These are phyloP conservation scores for Disparrhopalites patrizii DNA, from an alignment of 2,888 invertebrate genomes.

Conservation along the genomic window DNA sequence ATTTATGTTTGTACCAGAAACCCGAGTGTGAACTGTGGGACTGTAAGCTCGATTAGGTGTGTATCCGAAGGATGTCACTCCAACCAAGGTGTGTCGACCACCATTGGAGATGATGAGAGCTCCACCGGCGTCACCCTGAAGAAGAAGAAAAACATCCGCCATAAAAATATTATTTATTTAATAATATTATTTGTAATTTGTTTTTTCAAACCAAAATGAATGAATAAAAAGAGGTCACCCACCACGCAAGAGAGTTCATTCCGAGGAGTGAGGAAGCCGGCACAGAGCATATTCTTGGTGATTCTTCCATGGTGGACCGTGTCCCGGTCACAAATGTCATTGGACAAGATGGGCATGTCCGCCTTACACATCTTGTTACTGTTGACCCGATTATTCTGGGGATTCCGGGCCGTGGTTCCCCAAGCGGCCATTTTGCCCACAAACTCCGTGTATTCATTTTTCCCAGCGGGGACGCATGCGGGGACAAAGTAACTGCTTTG, in stretches of 20 bases:
- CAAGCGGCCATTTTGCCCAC: conserved; percentile 26
- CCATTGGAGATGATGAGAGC: conserved; percentile 35
- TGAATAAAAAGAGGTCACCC: neutral
- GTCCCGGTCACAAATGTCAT: conserved; percentile 42
- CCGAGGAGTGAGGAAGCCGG: conserved; percentile 38
- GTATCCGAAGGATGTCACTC: conserved; percentile 42
- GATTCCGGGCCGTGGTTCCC: neutral
- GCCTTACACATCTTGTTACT: conserved; percentile 34
- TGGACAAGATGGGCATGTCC: conserved; percentile 40
- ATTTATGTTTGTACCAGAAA: conserved; percentile 28
- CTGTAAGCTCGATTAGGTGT: conserved; percentile 37
- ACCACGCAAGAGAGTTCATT: conserved; percentile 6
- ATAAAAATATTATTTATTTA: neutral
- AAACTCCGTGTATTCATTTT: conserved; percentile 5
- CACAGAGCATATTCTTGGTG: conserved; percentile 33
- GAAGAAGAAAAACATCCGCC: neutral
- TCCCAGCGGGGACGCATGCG: conserved; percentile 43
- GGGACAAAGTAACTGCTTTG: conserved; percentile 36
- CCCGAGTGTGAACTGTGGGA: conserved; percentile 43
- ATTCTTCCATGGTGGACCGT: conserved; percentile 34
- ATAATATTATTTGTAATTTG: neutral
- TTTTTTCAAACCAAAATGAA: neutral
- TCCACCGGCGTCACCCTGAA: conserved; percentile 35
- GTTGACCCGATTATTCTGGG: conserved; percentile 6
- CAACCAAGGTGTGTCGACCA: conserved; percentile 42